phyloP scores from a whole-genome alignment of 2,797 vertebrate species.

The Psittacula derbiana region DNA sequence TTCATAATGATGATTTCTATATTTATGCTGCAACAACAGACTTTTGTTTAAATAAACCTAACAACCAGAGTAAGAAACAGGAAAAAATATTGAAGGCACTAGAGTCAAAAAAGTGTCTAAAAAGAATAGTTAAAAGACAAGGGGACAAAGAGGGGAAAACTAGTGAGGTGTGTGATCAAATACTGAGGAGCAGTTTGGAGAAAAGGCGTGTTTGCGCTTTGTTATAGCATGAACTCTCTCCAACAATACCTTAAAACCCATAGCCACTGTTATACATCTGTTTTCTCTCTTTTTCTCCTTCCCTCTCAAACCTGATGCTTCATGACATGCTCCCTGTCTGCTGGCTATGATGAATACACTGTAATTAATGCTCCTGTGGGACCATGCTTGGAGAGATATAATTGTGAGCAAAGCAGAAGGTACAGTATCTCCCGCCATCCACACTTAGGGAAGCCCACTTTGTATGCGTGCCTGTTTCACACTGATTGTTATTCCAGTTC shows the following conservation, averaged over 20 bases:
- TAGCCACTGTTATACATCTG: background rate
- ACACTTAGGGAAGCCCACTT: background rate
- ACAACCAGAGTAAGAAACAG: background rate
- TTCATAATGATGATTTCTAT: background rate
- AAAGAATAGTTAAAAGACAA: background rate
- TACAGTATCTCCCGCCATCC: rapidly evolving
- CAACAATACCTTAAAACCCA: background rate
- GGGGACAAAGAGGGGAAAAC: background rate
- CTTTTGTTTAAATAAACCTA: background rate
- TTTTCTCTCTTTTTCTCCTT: background rate
- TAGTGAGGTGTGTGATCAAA: rapidly evolving
- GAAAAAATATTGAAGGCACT: background rate
- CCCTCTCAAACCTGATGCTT: background rate
- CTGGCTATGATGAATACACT: rapidly evolving
- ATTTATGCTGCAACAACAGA: background rate
- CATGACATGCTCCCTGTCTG: background rate
- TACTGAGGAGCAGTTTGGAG: background rate
- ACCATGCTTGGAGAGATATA: background rate
- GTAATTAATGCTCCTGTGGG: background rate
- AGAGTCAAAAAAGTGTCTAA: background rate
- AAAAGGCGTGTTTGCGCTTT: background rate
- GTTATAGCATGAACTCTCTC: background rate
- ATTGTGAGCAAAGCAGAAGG: background rate
- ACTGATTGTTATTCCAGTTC: background rate
- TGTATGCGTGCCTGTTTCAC: background rate